A percentile compares a stretch with the other conserved stretches of the same genome.
Conservation (phyloP, 1,140 invertebrate species). For the Calosoma granatense region DNA sequence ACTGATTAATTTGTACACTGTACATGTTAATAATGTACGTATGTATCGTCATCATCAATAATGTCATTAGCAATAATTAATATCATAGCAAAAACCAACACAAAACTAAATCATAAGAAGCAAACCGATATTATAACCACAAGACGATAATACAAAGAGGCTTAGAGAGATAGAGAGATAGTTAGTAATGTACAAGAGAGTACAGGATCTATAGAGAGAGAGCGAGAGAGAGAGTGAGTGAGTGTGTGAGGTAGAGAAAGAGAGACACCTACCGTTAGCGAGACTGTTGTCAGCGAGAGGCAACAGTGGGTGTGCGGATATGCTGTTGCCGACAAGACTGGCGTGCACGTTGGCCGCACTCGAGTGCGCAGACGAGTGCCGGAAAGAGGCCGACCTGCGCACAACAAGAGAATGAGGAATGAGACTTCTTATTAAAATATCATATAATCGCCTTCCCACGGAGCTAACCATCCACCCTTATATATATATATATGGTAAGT, state of each 20-base stretch:
- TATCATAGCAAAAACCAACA: too few species aligned
- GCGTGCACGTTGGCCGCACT: slow-evolving; percentile 33
- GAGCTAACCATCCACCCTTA: too few species aligned
- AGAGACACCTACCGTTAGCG: slow-evolving; percentile 30
- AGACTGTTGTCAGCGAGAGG: slow-evolving; percentile 34
- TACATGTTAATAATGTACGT: too few species aligned
- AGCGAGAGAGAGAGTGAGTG: neutral
- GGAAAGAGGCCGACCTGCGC: slow-evolving; percentile 34
- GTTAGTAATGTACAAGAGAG: neutral
- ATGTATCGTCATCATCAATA: too few species aligned
- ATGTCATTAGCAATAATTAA: too few species aligned
- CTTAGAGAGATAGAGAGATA: neutral
- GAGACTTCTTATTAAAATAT: slow-evolving; percentile 18
- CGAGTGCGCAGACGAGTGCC: slow-evolving; percentile 34
- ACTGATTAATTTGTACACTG: too few species aligned
- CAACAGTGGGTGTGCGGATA: slow-evolving; percentile 35
- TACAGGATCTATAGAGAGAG: neutral
- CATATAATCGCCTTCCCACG: too few species aligned
- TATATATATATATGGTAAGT: too few species aligned
- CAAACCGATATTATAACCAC: neutral
- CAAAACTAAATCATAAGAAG: neutral
- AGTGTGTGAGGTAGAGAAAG: slow-evolving; percentile 6
- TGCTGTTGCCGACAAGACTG: slow-evolving; percentile 35
- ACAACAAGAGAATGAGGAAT: slow-evolving; percentile 35
- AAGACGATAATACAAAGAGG: neutral